Evolutionary conservation across 2,797 vertebrate genomes (phyloP).

Genomic region (Pyrocephalus nanus): DNA sequence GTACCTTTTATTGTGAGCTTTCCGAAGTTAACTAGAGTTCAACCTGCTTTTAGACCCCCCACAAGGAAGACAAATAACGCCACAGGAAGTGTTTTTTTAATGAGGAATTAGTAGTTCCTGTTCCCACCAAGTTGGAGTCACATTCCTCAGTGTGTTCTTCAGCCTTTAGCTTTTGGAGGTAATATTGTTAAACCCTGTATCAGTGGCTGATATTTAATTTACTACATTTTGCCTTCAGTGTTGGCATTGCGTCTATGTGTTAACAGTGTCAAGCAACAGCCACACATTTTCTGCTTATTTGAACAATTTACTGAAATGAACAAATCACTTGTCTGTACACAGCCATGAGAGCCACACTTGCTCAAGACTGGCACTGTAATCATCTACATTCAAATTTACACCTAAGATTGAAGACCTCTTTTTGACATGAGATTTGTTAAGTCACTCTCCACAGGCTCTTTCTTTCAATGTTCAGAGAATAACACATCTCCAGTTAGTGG

Average conservation of each 20-base stretch:
- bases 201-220: not conserved
- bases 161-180: not conserved
- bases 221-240: not conserved
- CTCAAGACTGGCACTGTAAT: not conserved
- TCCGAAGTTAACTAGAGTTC: slow-evolving; percentile 23
- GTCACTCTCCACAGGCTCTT: not conserved
- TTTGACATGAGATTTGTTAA: not conserved
- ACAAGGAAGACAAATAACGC: not conserved
- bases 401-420: not conserved
- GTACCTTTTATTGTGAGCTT: not conserved
- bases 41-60: not conserved
- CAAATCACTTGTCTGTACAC: not conserved
- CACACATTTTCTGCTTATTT: not conserved
- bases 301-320: not conserved
- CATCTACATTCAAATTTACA: not conserved
- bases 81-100: not conserved
- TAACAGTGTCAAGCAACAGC: not conserved
- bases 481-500: not conserved
- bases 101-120: slow-evolving; percentile 57
- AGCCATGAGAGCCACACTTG: not conserved
- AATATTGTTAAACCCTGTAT: not conserved
- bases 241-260: not conserved
- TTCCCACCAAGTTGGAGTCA: slow-evolving; percentile 20
- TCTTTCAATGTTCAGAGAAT: slow-evolving; percentile 1
- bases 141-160: not conserved